Conservation (phyloP, 2,113 vertebrate species). For the Vanacampus margaritifer region DNA sequence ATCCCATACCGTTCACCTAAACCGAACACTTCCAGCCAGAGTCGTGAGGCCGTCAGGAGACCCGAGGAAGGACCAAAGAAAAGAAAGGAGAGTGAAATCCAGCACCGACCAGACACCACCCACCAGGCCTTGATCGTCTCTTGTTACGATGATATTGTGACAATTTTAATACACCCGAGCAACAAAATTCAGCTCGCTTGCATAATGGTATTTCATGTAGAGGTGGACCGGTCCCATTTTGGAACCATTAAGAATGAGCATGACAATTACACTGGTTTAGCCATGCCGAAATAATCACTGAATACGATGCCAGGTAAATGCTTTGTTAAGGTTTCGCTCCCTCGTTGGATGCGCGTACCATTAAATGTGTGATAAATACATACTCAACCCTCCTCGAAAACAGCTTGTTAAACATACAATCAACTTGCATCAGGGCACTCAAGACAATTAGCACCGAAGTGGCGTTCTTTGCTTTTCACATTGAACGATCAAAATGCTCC, state of each 20-base stretch:
- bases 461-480: constrained; percentile 21
- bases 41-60: too few species aligned
- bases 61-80: too few species aligned
- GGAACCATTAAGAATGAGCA: constrained; percentile 31
- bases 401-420: constrained; percentile 24
- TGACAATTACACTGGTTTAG: constrained; percentile 45
- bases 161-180: too few species aligned
- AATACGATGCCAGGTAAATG: constrained; percentile 15
- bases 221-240: constrained; percentile 20
- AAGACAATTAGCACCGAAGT: constrained; percentile 19
- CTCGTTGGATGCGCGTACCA: neutral
- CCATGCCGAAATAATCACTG: constrained; percentile 20
- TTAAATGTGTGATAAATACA: constrained; percentile 4
- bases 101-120: too few species aligned
- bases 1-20: too few species aligned
- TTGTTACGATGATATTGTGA: too few species aligned
- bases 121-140: too few species aligned
- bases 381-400: neutral
- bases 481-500: constrained; percentile 22
- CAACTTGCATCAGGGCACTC: constrained; percentile 23
- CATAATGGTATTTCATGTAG: constrained; percentile 21
- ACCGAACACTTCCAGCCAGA: too few species aligned
- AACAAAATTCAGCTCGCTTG: neutral
- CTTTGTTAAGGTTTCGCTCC: constrained; percentile 2
- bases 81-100: too few species aligned